phyloP scores from a whole-genome alignment of 2,888 invertebrate species.

The Lithophane leautieri region DNA sequence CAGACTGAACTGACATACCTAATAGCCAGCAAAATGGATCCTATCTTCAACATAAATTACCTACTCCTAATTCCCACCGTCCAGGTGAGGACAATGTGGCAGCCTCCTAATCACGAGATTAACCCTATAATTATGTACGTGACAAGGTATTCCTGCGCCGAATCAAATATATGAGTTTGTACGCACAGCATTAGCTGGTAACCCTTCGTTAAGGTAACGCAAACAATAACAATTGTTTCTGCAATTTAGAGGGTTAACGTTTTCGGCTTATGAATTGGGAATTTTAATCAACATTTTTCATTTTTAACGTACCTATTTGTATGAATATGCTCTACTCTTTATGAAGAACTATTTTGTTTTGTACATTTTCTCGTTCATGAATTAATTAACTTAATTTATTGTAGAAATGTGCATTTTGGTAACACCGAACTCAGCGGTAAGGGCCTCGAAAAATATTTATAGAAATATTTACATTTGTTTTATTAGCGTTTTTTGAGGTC shows the following conservation, averaged over 20 bases:
- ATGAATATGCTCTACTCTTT: not conserved
- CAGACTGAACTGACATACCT: not conserved
- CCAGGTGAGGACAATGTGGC: slow-evolving; percentile 32
- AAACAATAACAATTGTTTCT: slow-evolving; percentile 61
- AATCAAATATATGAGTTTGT: slow-evolving; percentile 56
- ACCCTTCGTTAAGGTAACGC: slow-evolving; percentile 56
- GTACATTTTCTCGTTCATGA: not conserved
- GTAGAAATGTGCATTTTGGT: not conserved
- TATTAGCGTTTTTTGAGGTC: not conserved
- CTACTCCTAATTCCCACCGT: slow-evolving; percentile 3
- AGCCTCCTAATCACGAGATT: slow-evolving; percentile 48
- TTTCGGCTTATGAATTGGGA: slow-evolving; percentile 48
- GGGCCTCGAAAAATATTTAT: not conserved
- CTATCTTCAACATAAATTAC: slow-evolving; percentile 16
- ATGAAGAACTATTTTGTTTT: not conserved
- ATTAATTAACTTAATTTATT: not conserved
- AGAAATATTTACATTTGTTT: not conserved
- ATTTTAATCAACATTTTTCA: slow-evolving; percentile 59
- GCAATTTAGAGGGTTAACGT: slow-evolving; percentile 55
- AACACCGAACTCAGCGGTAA: not conserved
- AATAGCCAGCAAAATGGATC: not conserved
- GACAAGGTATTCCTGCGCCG: slow-evolving; percentile 49
- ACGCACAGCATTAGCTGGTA: slow-evolving; percentile 43
- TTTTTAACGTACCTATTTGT: not conserved
- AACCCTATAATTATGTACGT: slow-evolving; percentile 54